These are phyloP conservation scores for Microcebus ravelobensis DNA, from an alignment of 2,113 vertebrate genomes.

Conservation along the genomic window DNA sequence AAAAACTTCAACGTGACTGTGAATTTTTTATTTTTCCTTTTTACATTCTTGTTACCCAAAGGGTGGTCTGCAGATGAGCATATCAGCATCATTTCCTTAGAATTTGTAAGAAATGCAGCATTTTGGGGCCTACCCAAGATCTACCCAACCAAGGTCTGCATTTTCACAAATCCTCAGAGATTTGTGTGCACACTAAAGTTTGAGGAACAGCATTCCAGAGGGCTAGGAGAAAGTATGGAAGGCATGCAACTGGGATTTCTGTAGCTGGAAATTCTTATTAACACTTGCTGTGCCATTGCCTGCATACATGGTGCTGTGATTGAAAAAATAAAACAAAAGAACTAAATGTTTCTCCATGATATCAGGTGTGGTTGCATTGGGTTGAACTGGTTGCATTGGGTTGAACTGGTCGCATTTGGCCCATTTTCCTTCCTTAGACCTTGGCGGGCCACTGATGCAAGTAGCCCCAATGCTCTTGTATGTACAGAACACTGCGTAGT, in stretches of 20 bases:
- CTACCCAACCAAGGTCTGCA: neutral
- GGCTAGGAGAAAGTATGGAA: neutral
- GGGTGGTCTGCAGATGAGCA: neutral
- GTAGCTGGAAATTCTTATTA: neutral
- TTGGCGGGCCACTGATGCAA: neutral
- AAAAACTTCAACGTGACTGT: neutral
- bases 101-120: neutral
- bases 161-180: neutral
- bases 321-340: neutral
- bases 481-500: accelerated
- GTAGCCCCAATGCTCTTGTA: accelerated
- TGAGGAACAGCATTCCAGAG: neutral
- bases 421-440: neutral
- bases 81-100: neutral
- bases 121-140: neutral
- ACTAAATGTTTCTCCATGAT: neutral
- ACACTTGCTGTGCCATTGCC: neutral
- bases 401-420: neutral
- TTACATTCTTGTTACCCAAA: neutral
- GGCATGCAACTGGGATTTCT: neutral
- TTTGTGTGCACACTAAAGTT: neutral
- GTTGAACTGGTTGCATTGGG: neutral
- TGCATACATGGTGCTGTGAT: neutral
- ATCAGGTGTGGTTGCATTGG: neutral
- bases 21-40: neutral